Percentiles rank a stretch among this genome's conserved stretches.
phyloP scores from a whole-genome alignment of 2,888 invertebrate species.

The Drosophila putrida region DNA sequence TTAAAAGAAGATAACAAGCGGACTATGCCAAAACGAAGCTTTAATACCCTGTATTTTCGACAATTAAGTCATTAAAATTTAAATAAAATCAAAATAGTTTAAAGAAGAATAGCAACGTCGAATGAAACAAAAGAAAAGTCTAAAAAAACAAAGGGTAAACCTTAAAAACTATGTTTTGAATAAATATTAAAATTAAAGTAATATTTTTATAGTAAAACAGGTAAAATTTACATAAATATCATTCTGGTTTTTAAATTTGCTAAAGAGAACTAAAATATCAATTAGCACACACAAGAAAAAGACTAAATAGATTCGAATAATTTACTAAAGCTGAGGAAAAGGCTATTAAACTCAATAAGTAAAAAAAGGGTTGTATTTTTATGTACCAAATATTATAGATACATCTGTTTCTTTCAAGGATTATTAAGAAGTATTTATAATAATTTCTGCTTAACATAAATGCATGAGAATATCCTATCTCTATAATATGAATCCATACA shows the following conservation, averaged over 20 bases:
- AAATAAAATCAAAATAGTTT: neutral
- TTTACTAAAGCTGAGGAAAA: no score
- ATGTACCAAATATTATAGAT: neutral
- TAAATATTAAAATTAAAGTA: no score
- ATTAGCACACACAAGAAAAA: neutral
- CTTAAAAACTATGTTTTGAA: neutral
- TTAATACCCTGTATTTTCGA: constrained; percentile 35
- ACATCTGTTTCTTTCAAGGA: neutral
- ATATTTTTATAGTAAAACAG: no score
- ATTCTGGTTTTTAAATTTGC: no score
- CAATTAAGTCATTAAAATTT: neutral
- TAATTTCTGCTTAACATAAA: neutral
- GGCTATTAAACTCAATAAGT: no score
- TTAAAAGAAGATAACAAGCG: constrained; percentile 39
- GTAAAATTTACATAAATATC: no score
- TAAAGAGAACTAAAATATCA: neutral
- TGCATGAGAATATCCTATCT: neutral
- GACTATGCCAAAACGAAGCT: neutral
- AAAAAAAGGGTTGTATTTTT: neutral
- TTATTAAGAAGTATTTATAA: neutral
- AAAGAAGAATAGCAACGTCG: no score
- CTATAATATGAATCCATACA: neutral
- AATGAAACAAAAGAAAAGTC: no score
- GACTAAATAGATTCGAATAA: no score
- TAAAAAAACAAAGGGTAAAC: neutral